Base-by-base conservation (phyloP, 2,888 invertebrate genomes). In the Aquatica leii region DNA sequence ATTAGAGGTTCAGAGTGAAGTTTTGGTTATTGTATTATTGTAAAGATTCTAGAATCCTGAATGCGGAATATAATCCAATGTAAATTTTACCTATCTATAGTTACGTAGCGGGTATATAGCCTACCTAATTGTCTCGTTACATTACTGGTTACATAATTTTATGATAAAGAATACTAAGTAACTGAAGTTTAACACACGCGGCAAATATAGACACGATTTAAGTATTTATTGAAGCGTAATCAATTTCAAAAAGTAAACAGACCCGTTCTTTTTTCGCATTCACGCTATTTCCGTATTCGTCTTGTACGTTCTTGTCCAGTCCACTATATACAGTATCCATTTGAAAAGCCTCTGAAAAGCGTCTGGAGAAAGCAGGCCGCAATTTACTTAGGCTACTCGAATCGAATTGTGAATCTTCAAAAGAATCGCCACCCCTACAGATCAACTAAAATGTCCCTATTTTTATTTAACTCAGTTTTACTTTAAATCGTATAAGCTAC, bases 371-470 rank as follows among this genome's bases (percentile, higher is more conserved):
- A 77, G 76, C 74, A 78, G 77, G 75, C 80, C 81, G 80, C 81
- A 81, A 81, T 81, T 81, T 81, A 81, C 80, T 81, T 81, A 81
- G 79, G 75, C 73, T 74, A 69, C 68, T 71, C 67, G 78, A 79
- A 79, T 79, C 76, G 78, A 81, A 81, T 81, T 80, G 79, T 74
- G 77, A 76, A 77, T 78, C 80, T 79, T 80, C 80, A 81, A 80
- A 80, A 78, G 80, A 74, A 78, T 74, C 68, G 70, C 65, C 66
- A 65, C 69, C 67, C 66, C 63, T 59, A 63, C 67, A 60, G 61
- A 49, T 69, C 56, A 55, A 62, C 71, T 65, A 77, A 78, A 78
- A 77, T 77, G 72, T 78, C 78, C 78, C 77, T 74, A 78, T 78
- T 79, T 79, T 78, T 80, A 79, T 79, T 79, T 77, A 79, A 79